Evolutionary conservation across 2,797 vertebrate genomes (phyloP), one percentile per base, ranked within the genome.

Genomic region (Aldrovandia affinis): DNA sequence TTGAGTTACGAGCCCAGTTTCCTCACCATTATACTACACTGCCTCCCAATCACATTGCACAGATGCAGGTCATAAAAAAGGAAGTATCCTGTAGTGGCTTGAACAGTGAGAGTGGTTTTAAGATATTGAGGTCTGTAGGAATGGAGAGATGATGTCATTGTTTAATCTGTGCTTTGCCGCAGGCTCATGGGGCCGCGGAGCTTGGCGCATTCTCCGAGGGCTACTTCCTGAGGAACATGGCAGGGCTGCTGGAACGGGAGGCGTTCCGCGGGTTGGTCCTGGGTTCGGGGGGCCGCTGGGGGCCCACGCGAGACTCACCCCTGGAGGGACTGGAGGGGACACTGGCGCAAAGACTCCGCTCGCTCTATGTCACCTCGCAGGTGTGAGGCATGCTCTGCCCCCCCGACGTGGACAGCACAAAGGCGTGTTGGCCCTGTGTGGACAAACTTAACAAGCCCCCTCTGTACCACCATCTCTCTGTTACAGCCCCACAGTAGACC

Each of bases 171-270:
- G 12, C 14, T 6, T 33, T 3, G 30, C 18, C 68, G 12, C 90
- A 99, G 98, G 95, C 93, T 12, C 95, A 96, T 86, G 95, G 93
- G 0, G 97, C 94, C 0, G 89, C 92, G 0, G 96, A 97, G 8
- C 96, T 99, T 59, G 91, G 92, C 83, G 91, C 93, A 0, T 98
- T 97, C 84, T 98, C 97, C 0, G 96, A 98, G 81, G 97, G 96
- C 57, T 99, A 97, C 95, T 98, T 99, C 93, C 95, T 99, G 78
- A 95, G 97, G 90, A 96, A 97, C 91, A 96, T 99, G 96, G 92
- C 92, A 25, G 89, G 86, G 7, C 94, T 99, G 28, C 93, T 98
- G 84, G 96, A 97, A 68, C 93, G 93, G 85, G 96, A 96, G 82
- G 93, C 96, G 0, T 98, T 98, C 93, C 96, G 94, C 86, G 96